Evolutionary conservation across 2,888 invertebrate genomes (phyloP).

Genomic region (Gastracanthus pulcherrimus): DNA sequence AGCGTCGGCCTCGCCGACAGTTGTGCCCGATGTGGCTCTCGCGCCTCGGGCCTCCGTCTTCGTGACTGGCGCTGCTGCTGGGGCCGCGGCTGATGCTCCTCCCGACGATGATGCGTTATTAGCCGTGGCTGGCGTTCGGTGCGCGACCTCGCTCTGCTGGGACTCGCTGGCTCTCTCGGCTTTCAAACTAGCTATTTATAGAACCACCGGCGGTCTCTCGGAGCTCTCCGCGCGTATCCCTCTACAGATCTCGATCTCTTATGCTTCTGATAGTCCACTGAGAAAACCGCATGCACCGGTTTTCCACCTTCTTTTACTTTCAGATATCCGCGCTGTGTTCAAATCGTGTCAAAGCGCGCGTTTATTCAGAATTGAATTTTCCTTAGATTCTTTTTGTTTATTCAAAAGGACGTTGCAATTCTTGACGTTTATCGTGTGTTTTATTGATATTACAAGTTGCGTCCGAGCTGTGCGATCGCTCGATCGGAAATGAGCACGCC

Average conservation of each 20-base stretch:
- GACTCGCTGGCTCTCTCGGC: neutral
- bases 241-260: neutral
- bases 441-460: slow-evolving; percentile 54
- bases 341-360: neutral
- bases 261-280: slow-evolving; percentile 23
- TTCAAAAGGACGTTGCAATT: slow-evolving; percentile 16
- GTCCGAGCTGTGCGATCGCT: slow-evolving; percentile 71
- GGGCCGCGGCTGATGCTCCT: slow-evolving; percentile 2
- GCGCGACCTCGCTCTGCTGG: too few relatives aligned
- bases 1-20: too few relatives aligned
- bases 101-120: slow-evolving; percentile 32
- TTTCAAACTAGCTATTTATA: slow-evolving; percentile 18
- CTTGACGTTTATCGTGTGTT: neutral
- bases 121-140: slow-evolving; percentile 56
- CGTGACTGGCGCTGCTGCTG: slow-evolving; percentile 46
- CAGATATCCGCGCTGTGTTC: too few relatives aligned
- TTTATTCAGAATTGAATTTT: neutral
- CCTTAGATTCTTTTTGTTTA: slow-evolving; percentile 10
- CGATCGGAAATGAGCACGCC: slow-evolving; percentile 75
- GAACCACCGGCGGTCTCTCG: slow-evolving; percentile 18
- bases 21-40: slow-evolving; percentile 9
- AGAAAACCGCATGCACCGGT: slow-evolving; percentile 27
- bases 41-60: slow-evolving; percentile 49
- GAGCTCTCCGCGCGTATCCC: neutral
- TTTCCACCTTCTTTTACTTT: neutral